These are phyloP conservation scores for Anthopleura xanthogrammica DNA, from an alignment of 92 coral and sea anemone genomes.

Conservation along the genomic window DNA sequence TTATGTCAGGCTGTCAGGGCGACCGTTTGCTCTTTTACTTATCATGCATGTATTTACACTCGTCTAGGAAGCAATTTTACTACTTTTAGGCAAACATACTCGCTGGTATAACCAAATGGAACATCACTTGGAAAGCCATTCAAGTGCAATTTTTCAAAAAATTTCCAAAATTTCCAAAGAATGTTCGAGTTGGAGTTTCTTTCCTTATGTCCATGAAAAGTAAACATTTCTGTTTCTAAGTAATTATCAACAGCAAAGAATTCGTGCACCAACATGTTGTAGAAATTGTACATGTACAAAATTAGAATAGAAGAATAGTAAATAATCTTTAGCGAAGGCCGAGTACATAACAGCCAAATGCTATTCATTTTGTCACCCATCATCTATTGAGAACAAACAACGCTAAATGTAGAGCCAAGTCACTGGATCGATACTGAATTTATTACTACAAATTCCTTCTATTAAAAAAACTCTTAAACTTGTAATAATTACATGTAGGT, in stretches of 20 bases:
- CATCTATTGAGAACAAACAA: slow-evolving; percentile 35
- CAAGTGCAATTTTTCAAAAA: not conserved
- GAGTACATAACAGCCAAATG: slow-evolving; percentile 38
- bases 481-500: not conserved
- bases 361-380: slow-evolving; percentile 45
- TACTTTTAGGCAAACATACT: not conserved
- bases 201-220: not conserved
- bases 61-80: not conserved
- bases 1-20: not conserved
- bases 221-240: slow-evolving; percentile 7
- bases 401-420: slow-evolving; percentile 6
- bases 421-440: slow-evolving; percentile 21
- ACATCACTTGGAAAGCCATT: not conserved
- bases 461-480: not conserved
- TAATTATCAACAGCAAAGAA: slow-evolving; percentile 3
- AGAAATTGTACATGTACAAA: slow-evolving; percentile 10
- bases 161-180: not conserved
- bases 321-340: slow-evolving; percentile 2
- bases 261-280: not conserved
- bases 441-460: not conserved
- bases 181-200: not conserved
- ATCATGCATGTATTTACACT: not conserved
- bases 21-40: not conserved
- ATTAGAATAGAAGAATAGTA: not conserved
- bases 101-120: too few species aligned